Percentiles rank a stretch among this genome's conserved stretches.
Evolutionary conservation across 2,797 vertebrate species (phyloP).

Genomic region (Selene dorsalis): DNA sequence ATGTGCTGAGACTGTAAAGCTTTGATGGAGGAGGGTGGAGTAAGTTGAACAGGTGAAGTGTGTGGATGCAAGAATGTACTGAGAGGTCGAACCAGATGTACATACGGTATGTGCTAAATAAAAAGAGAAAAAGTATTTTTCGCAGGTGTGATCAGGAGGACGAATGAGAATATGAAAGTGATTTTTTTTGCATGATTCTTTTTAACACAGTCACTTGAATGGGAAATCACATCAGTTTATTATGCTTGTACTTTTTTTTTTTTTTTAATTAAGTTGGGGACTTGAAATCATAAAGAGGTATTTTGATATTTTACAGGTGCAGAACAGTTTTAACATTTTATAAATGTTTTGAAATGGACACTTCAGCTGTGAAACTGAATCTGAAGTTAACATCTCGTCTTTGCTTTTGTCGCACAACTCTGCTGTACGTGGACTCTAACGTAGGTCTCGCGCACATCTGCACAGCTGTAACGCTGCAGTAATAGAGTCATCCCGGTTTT

Average conservation of each 20-base stretch:
- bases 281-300: slow-evolving; percentile 68
- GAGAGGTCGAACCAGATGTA: slow-evolving; percentile 48
- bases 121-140: slow-evolving; percentile 61
- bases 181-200: slow-evolving; percentile 57
- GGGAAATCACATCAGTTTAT: slow-evolving; percentile 41
- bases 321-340: slow-evolving; percentile 63
- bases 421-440: slow-evolving; percentile 32
- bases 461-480: slow-evolving; percentile 10
- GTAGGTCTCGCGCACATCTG: slow-evolving; percentile 36
- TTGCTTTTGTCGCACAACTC: slow-evolving; percentile 35
- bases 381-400: slow-evolving; percentile 33
- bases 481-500: neutral
- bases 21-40: slow-evolving; percentile 25
- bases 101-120: slow-evolving; percentile 53
- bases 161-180: slow-evolving; percentile 37
- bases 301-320: slow-evolving; percentile 62
- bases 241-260: slow-evolving; percentile 32
- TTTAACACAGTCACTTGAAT: slow-evolving; percentile 51
- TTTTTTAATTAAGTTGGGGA: slow-evolving; percentile 53
- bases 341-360: slow-evolving; percentile 63
- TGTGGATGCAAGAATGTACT: slow-evolving; percentile 58
- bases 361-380: slow-evolving; percentile 65
- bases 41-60: slow-evolving; percentile 23
- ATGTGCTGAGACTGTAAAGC: slow-evolving; percentile 62
- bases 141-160: slow-evolving; percentile 62